A percentile compares a stretch with the other conserved stretches of the same genome.
phyloP scores from a whole-genome alignment of 2,113 vertebrate species.

The Lathamus discolor region DNA sequence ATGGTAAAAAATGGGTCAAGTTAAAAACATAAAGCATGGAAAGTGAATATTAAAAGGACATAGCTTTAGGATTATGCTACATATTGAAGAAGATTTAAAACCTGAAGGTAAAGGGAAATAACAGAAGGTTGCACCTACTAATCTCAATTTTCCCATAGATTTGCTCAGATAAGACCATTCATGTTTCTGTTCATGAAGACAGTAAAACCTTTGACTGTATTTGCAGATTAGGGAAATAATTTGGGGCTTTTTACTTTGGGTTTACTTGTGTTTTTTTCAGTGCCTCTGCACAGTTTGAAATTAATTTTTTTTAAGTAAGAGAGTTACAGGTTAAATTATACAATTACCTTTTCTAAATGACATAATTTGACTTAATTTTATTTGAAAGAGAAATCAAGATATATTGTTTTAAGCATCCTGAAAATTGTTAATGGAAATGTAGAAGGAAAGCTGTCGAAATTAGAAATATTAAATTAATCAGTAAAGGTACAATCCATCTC shows the following conservation, averaged over 20 bases:
- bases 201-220: not conserved
- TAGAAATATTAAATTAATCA: not conserved
- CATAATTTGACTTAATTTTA: not conserved
- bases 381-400: not conserved
- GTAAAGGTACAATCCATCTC: not conserved
- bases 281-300: not conserved
- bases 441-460: not conserved
- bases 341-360: not conserved
- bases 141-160: not conserved
- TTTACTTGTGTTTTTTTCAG: not conserved
- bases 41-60: not conserved
- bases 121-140: not conserved
- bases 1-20: not conserved
- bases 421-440: not conserved
- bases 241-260: fast-evolving
- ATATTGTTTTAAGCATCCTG: not conserved
- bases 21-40: not conserved
- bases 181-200: not conserved
- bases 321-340: not conserved
- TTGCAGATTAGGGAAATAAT: not conserved
- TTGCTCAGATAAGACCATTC: not conserved
- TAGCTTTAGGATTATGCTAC: not conserved
- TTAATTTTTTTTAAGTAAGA: not conserved
- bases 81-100: not conserved
- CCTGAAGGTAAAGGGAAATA: not conserved